Percentiles rank a stretch among this genome's conserved stretches.
These are phyloP conservation scores for Ceuthmochares aereus DNA, from an alignment of 2,113 vertebrate species.

Conservation along the genomic window DNA sequence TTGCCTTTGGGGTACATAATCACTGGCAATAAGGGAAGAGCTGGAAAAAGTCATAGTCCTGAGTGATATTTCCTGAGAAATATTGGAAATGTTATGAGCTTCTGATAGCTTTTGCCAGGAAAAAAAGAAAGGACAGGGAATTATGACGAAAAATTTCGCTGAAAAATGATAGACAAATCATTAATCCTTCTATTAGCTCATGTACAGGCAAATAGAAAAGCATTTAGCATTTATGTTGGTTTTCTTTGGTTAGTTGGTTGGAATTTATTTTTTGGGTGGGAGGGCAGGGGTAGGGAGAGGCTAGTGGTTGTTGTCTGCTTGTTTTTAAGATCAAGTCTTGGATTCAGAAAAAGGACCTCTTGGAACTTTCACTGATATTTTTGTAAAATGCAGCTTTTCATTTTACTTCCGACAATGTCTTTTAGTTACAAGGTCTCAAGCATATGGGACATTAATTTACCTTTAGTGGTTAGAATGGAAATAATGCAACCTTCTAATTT, in stretches of 20 bases:
- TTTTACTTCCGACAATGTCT: not conserved
- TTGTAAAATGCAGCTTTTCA: not conserved
- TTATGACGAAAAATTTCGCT: not conserved
- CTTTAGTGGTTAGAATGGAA: not conserved
- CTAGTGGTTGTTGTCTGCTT: not conserved
- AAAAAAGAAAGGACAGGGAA: not conserved
- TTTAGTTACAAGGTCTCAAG: not conserved
- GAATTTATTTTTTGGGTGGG: fast-evolving
- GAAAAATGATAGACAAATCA: not conserved
- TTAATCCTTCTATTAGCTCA: not conserved
- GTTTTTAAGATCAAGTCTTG: not conserved
- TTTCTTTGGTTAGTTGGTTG: not conserved
- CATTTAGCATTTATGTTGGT: not conserved
- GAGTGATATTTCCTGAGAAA: not conserved
- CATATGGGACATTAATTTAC: not conserved
- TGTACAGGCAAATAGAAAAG: not conserved
- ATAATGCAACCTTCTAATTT: not conserved
- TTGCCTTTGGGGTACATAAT: not conserved
- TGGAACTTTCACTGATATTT: not conserved
- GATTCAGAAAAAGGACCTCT: not conserved
- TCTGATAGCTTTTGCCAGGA: not conserved
- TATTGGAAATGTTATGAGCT: not conserved
- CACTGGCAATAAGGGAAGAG: not conserved
- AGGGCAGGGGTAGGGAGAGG: fast-evolving
- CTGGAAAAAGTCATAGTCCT: not conserved